Base-by-base conservation (phyloP, 1,140 invertebrate genomes). In the Hestina assimilis region DNA sequence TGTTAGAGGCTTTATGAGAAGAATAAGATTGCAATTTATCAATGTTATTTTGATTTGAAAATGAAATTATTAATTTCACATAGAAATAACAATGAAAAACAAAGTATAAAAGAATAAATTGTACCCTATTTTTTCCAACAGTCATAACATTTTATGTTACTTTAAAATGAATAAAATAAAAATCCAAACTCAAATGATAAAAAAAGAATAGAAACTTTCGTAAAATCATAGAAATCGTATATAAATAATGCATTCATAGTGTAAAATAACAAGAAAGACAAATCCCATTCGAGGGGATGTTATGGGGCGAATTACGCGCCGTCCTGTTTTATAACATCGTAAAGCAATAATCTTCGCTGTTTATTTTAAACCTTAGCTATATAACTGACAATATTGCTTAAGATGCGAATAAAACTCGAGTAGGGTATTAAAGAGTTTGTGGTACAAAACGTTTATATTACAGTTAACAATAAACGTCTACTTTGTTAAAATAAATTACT, bases 331-430 rank as follows among this genome's bases (percentile, higher is more conserved):
- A 68, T 45, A 57, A 29, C 41, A 46, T 63, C 59, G 66, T 66
- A 72, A 72, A 68, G 51, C 64, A 62, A 63, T 70, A 56, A 70
- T 66, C 60, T 61, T 53, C 52, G 50, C 43, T 57, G 59, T 63
- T 59, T 47, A 52, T 63, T 58, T 58, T 19, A 38, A 38, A 38
- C 33, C 33, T 38, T 17, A 14, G 33, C 33, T 19, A 38, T 38
- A 38, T 17, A 33, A 47, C 31, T 50, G 31, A 50, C 47, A 50
- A 50, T 50, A 50, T 40, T 40, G 33, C 33, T 50, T 15, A 50
- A 50, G 47, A 50, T 19, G 33, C 47, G 21, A 11, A 40, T 40
- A 40, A 48, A 50, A 17, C 11, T 38, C 14, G 5, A 33, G 29
- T 14, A 33, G 33, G 31, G 29, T 24, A 50, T 50, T 50, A 50